Percentiles rank a stretch among this genome's conserved stretches.
Conservation (phyloP, 2,888 invertebrate genomes). For the Aplocera efformata region DNA sequence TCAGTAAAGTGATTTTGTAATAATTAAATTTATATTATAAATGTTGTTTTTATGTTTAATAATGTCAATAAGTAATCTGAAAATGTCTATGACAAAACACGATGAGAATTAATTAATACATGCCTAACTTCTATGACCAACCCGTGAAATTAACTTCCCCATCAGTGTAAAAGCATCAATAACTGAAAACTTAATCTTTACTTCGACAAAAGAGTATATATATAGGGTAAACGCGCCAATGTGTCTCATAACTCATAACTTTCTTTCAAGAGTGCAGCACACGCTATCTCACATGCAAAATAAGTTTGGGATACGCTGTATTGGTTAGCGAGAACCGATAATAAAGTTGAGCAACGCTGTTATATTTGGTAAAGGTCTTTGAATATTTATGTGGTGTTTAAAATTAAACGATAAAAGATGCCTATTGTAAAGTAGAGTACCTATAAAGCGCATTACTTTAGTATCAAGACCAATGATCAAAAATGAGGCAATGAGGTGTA, state of each 20-base stretch:
- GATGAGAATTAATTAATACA: too few relatives aligned
- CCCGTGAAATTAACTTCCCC: conserved; percentile 14
- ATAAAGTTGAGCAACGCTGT: conserved; percentile 47
- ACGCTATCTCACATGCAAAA: conserved; percentile 71
- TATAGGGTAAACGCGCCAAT: conserved; percentile 25
- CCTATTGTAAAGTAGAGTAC: too few relatives aligned
- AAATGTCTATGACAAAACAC: too few relatives aligned
- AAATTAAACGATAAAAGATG: conserved; percentile 3
- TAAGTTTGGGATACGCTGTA: conserved; percentile 59
- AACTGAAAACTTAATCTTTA: conserved; percentile 27
- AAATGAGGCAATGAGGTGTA: too few relatives aligned
- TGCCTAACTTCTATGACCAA: too few relatives aligned
- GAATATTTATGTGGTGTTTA: conserved; percentile 13
- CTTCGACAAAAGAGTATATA: conserved; percentile 23
- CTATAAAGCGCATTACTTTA: too few relatives aligned
- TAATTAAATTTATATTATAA: too few relatives aligned
- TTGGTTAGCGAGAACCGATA: conserved; percentile 62
- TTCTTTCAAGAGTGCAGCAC: conserved; percentile 64
- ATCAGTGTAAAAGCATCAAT: conserved; percentile 9
- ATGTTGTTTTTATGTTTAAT: too few relatives aligned
- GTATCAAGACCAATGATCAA: too few relatives aligned
- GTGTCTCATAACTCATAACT: conserved; percentile 65
- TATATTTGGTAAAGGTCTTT: conserved; percentile 16
- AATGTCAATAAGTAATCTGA: too few relatives aligned
- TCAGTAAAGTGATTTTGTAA: too few relatives aligned